Evolutionary conservation across 1,140 invertebrate genomes (phyloP), one percentile per base, ranked within the genome.

Genomic region (Bilobella aurantiaca): DNA sequence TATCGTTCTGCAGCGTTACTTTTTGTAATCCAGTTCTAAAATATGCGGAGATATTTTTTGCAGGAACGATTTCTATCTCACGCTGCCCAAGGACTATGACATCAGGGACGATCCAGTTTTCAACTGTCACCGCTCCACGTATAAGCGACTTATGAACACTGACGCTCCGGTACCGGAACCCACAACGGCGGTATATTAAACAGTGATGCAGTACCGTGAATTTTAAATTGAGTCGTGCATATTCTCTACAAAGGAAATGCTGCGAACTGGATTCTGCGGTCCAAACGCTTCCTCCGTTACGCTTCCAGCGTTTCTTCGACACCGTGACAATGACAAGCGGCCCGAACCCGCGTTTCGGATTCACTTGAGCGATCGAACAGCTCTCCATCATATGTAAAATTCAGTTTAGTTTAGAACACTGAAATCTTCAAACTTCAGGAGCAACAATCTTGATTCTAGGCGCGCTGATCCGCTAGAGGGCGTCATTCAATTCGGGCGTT

Each of bases 61-160:
- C 25, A 69, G 70, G 70, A 65, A 69, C 46, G 65, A 72, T 23
- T 69, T 68, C 29, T 72, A 66, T 47, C 27, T 58, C 42, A 69
- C 56, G 14, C 31, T 66, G 18, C 71, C 71, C 5, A n/a, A 62
- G 0, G 71, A 72, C 25, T 72, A 72, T 64, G 68, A 72, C 42
- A 66, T 72, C 16, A 25, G 61, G 42, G 68, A 69, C 58, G 71
- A 72, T 31, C 49, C 23, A 28, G 58, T 58, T 5, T 72, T 72
- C 37, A 30, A 65, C 21, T 57, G 32, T 5, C 29, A 57, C 12
- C 30, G 61, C 16, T 72, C 71, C 5, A 72, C 71, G 0, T 72
- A 72, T 49, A 58, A 61, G 21, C 37, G 68, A 30, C 29, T 72
- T 1, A 65, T 64, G 30, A 63, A 72, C 30, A 16, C 68, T 2